phyloP scores from a whole-genome alignment of 2,113 vertebrate species.

The Puntigrus tetrazona region DNA sequence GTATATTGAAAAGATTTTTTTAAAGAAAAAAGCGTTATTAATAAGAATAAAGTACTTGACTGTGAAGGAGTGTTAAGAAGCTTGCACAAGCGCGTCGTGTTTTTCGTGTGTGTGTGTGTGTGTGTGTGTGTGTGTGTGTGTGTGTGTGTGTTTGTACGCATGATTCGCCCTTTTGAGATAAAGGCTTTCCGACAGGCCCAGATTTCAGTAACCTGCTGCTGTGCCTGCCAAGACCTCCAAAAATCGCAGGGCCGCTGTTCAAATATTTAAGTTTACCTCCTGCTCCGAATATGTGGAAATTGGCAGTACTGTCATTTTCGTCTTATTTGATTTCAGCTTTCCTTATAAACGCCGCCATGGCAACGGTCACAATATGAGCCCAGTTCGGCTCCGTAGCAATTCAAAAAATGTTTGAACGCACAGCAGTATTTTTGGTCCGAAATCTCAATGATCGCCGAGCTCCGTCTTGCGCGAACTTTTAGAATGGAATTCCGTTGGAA shows the following conservation, averaged over 20 bases:
- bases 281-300: slow-evolving; percentile 36
- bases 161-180: slow-evolving; percentile 3
- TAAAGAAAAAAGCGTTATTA: slow-evolving; percentile 56
- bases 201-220: slow-evolving; percentile 9
- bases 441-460: not conserved
- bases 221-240: slow-evolving; percentile 4
- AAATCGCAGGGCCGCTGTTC: not conserved
- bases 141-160: not conserved
- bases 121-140: too few species aligned
- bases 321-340: slow-evolving; percentile 5
- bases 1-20: slow-evolving; percentile 66
- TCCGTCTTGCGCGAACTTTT: not conserved
- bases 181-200: slow-evolving; percentile 6
- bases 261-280: slow-evolving; percentile 36
- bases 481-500: slow-evolving; percentile 28
- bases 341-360: not conserved
- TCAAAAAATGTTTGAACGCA: not conserved
- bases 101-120: not conserved
- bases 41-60: slow-evolving; percentile 64
- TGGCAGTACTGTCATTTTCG: slow-evolving; percentile 21
- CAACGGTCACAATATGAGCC: slow-evolving; percentile 11
- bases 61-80: slow-evolving; percentile 58
- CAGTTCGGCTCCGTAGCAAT: not conserved
- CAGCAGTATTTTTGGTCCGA: not conserved
- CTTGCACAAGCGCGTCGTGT: not conserved